Evolutionary conservation across 2,888 invertebrate genomes (phyloP).

Genomic region (Cyclophora albipunctata): DNA sequence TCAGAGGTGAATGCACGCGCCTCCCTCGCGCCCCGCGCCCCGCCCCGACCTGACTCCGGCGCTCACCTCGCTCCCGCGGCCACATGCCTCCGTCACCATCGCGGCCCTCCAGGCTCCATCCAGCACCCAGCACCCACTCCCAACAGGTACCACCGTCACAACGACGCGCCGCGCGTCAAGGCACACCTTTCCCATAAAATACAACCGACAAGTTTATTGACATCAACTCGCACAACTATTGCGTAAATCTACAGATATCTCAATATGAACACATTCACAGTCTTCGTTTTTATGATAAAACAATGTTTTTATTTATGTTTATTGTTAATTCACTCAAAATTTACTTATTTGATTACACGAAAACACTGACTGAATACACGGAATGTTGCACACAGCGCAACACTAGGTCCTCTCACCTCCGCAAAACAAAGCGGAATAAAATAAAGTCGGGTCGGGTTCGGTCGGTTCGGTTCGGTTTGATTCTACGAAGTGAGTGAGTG

Average conservation of each 20-base stretch:
- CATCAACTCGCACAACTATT: constrained; percentile 66
- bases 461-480: neutral
- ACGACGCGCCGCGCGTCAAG: constrained; percentile 38
- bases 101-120: constrained; percentile 39
- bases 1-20: constrained; percentile 72
- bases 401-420: constrained; percentile 64
- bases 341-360: constrained; percentile 40
- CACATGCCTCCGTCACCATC: constrained; percentile 45
- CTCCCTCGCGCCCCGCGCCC: constrained; percentile 27
- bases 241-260: constrained; percentile 50
- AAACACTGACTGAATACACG: constrained; percentile 66
- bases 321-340: constrained; percentile 52
- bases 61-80: constrained; percentile 59
- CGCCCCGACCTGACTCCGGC: constrained; percentile 35
- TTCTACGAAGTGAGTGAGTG: constrained; percentile 8
- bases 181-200: constrained; percentile 75
- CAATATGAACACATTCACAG: constrained; percentile 48
- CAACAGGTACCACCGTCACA: constrained; percentile 52
- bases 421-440: constrained; percentile 75
- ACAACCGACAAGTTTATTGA: constrained; percentile 74
- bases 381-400: constrained; percentile 15
- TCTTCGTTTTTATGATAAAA: constrained; percentile 37
- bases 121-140: constrained; percentile 40
- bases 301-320: constrained; percentile 41
- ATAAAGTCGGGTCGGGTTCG: constrained; percentile 22